Evolutionary conservation across 2,888 invertebrate genomes (phyloP).

Genomic region (Seira sanloemensis): DNA sequence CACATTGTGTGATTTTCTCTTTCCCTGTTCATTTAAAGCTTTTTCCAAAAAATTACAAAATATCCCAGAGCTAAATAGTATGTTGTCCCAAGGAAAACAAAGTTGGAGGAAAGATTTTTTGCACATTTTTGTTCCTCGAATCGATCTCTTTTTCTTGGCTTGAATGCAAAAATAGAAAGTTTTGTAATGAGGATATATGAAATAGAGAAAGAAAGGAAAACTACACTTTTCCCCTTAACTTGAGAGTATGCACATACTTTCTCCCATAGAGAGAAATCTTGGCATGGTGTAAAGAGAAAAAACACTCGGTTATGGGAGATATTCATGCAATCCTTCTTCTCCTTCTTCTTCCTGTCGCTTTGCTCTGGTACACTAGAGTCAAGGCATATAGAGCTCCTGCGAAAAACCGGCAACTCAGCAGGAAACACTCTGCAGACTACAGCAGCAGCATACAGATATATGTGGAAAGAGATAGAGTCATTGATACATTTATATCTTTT

Average conservation of each 20-base stretch:
- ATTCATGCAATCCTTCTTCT: constrained; percentile 27
- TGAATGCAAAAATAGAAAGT: constrained; percentile 36
- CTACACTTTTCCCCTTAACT: neutral
- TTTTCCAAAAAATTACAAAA: neutral
- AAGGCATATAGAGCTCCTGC: neutral
- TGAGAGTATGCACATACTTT: neutral
- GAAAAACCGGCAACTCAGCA: constrained; percentile 63
- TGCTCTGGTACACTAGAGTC: no score
- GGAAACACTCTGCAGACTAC: constrained; percentile 30
- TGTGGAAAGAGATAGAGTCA: no score
- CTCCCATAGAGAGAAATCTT: constrained; percentile 26
- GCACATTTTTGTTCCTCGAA: constrained; percentile 23
- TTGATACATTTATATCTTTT: no score
- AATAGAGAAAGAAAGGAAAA: neutral
- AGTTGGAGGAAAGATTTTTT: no score
- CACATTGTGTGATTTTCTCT: neutral
- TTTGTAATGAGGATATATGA: constrained; percentile 11
- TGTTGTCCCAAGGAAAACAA: no score
- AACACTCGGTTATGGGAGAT: constrained; percentile 41
- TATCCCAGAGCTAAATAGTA: no score
- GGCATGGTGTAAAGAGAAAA: constrained; percentile 34
- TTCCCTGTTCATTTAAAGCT: neutral
- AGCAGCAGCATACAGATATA: neutral
- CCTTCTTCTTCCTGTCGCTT: neutral
- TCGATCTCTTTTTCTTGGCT: constrained; percentile 59